phyloP scores from a whole-genome alignment of 2,797 vertebrate genomes.

The Decapterus maruadsi region DNA sequence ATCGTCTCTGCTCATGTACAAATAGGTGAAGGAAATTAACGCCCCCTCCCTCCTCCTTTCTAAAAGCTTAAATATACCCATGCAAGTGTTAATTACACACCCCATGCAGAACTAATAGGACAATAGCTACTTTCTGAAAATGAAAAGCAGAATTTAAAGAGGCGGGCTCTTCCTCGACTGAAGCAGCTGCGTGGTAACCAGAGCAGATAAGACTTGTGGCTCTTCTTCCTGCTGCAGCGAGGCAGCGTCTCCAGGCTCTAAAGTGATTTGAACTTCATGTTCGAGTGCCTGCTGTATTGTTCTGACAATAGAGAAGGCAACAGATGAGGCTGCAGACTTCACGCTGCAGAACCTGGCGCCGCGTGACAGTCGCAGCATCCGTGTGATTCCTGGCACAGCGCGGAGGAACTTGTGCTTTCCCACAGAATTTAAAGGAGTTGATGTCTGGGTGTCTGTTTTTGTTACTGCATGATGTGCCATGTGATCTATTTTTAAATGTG shows the following conservation, averaged over 20 bases:
- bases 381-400: neutral
- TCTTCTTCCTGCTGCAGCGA: constrained; percentile 17
- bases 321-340: neutral
- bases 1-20: neutral
- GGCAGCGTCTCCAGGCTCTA: neutral
- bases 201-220: neutral
- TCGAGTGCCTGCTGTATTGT: constrained; percentile 8
- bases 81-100: neutral
- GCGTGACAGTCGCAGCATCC: neutral
- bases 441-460: neutral
- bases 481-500: neutral
- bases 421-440: neutral
- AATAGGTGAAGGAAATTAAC: neutral
- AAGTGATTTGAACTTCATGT: constrained; percentile 18
- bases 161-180: neutral
- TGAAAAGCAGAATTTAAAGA: neutral
- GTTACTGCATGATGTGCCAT: neutral
- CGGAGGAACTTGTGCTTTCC: neutral
- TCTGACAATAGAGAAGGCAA: neutral
- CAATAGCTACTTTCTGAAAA: neutral
- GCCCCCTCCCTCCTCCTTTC: neutral
- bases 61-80: constrained; percentile 9
- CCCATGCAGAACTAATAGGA: constrained; percentile 2
- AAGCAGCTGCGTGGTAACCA: neutral
- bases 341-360: neutral